Percentiles rank a stretch among this genome's conserved stretches.
Evolutionary conservation across 2,113 vertebrate genomes (phyloP).

Genomic region (Agelaius tricolor): DNA sequence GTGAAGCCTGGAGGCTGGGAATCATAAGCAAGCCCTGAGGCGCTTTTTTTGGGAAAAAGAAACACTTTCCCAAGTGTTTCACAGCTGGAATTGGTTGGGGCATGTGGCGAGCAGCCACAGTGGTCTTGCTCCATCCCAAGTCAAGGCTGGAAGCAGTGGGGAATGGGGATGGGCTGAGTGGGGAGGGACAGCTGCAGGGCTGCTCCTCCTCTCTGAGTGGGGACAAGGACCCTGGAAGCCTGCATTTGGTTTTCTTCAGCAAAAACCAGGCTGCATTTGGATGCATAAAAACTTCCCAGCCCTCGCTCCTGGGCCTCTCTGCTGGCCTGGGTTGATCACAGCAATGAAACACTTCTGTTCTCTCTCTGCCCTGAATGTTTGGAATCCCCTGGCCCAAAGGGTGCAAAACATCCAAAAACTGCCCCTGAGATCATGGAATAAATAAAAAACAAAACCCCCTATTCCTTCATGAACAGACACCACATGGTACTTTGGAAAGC

Average conservation of each 20-base stretch:
- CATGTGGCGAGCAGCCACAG: background rate
- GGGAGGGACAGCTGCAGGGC: background rate
- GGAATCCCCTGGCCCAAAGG: background rate
- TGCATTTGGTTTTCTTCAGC: background rate
- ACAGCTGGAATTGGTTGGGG: background rate
- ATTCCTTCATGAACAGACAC: accelerated
- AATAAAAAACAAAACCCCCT: background rate
- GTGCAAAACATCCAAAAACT: background rate
- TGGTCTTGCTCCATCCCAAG: background rate
- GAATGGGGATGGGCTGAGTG: background rate
- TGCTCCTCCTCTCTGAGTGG: background rate
- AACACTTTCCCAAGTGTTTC: background rate
- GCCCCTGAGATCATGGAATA: background rate
- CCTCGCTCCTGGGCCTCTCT: background rate
- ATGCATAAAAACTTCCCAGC: background rate
- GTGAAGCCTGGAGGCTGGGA: background rate
- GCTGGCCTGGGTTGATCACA: background rate
- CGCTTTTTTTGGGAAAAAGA: accelerated
- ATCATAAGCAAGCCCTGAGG: background rate
- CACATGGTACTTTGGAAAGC: accelerated
- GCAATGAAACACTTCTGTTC: background rate
- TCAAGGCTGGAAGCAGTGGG: background rate
- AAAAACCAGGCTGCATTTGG: background rate
- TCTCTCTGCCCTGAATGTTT: background rate
- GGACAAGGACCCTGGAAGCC: background rate